A percentile compares a stretch with the other conserved stretches of the same genome.
Conservation (phyloP, 2,113 vertebrate genomes). For the Ptychochromis oligacanthus region DNA sequence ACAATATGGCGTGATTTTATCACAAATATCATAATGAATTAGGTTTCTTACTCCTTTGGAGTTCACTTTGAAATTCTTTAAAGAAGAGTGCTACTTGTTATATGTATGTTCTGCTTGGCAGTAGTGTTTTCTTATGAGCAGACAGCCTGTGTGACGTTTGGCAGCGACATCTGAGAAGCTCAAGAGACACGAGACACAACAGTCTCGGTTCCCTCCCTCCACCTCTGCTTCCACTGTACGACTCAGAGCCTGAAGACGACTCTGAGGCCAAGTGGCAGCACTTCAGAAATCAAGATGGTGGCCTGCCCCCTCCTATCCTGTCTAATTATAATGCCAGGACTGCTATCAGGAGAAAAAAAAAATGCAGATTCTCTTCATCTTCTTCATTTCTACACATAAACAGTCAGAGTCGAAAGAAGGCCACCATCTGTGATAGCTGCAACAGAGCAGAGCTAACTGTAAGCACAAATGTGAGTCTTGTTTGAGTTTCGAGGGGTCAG, state of each 20-base stretch:
- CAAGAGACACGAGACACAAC: constrained; percentile 48
- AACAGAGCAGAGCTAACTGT: background rate
- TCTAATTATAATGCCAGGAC: constrained; percentile 62
- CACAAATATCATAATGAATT: background rate
- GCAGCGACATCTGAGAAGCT: constrained; percentile 63
- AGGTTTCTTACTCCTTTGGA: background rate
- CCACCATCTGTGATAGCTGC: constrained; percentile 50
- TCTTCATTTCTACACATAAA: constrained; percentile 11
- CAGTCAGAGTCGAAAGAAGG: constrained; percentile 23
- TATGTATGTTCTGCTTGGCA: constrained; percentile 31
- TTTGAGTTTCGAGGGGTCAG: background rate
- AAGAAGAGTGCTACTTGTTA: background rate
- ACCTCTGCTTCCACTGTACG: constrained; percentile 29
- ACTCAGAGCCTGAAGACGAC: constrained; percentile 59
- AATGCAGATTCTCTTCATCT: background rate
- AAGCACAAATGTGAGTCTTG: background rate
- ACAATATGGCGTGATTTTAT: background rate
- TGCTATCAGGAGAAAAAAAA: constrained; percentile 12
- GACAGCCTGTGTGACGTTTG: constrained; percentile 41
- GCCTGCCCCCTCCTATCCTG: constrained; percentile 45
- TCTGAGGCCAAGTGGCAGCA: constrained; percentile 71
- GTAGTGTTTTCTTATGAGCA: constrained; percentile 16
- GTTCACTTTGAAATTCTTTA: background rate
- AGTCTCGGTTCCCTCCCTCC: constrained; percentile 12
- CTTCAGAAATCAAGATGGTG: constrained; percentile 73